A percentile compares a stretch with the other conserved stretches of the same genome.
These are phyloP conservation scores for Semaprochilodus insignis DNA, from an alignment of 2,797 vertebrate species.

Conservation along the genomic window DNA sequence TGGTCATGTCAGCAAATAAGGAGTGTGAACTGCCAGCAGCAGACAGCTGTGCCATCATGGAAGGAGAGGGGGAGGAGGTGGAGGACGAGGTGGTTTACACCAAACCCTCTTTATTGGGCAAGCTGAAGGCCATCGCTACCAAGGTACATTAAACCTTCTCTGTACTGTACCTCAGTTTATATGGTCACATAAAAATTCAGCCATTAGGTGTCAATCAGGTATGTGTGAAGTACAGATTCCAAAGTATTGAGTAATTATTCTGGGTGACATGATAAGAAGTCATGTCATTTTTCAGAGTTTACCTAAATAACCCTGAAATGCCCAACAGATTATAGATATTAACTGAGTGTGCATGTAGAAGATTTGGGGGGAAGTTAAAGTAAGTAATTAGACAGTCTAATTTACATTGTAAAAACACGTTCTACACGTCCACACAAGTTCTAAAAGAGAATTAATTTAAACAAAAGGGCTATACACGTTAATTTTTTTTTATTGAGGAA, in stretches of 20 bases:
- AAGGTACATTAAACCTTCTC: constrained; percentile 81
- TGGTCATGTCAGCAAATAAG: constrained; percentile 96
- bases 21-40: constrained; percentile 94
- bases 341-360: no score
- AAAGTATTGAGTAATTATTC: background rate
- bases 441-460: no score
- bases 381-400: no score
- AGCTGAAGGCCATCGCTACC: constrained; percentile 94
- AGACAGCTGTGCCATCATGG: constrained; percentile 98
- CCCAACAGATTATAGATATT: background rate
- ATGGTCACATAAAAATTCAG: background rate
- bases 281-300: background rate
- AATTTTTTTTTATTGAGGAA: no score
- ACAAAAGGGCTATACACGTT: no score
- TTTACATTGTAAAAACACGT: no score
- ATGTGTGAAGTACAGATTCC: background rate
- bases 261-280: background rate
- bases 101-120: constrained; percentile 90
- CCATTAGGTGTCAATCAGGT: background rate
- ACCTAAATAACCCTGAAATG: background rate
- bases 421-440: no score
- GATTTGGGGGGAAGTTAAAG: no score
- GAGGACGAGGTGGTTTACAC: constrained; percentile 95
- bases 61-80: constrained; percentile 89
- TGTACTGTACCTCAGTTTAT: background rate